phyloP scores from a whole-genome alignment of 2,888 invertebrate species.

The Taenaris catops region DNA sequence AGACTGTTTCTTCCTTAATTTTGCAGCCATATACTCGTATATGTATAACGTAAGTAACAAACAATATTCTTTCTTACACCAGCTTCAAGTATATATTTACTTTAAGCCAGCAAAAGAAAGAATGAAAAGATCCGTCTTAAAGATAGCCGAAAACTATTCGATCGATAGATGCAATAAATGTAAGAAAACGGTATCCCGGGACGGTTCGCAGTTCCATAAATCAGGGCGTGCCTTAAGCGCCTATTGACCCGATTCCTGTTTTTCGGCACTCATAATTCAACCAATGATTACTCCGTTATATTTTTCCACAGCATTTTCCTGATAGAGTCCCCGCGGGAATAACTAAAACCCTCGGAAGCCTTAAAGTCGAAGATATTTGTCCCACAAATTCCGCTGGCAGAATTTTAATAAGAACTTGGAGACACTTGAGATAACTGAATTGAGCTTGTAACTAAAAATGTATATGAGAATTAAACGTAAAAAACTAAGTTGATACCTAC shows the following conservation, averaged over 20 bases:
- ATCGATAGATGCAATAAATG: constrained; percentile 19
- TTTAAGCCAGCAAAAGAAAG: no score
- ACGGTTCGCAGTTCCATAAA: constrained; percentile 30
- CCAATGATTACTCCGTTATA: constrained; percentile 32
- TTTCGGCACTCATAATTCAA: constrained; percentile 40
- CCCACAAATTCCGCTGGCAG: constrained; percentile 24
- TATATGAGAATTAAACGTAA: no score
- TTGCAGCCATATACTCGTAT: no score
- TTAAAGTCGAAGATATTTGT: constrained; percentile 25
- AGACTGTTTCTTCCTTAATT: no score
- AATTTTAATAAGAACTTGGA: constrained; percentile 27
- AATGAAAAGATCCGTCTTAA: no score
- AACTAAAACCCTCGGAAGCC: constrained; percentile 21
- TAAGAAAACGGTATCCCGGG: constrained; percentile 21
- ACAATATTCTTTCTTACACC: no score
- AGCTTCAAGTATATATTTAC: no score
- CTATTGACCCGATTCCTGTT: constrained; percentile 41
- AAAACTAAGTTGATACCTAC: no score
- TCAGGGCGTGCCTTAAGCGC: constrained; percentile 38
- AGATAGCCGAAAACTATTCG: neutral
- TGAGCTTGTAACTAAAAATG: constrained; percentile 10
- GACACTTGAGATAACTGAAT: constrained; percentile 22
- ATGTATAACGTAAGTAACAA: no score
- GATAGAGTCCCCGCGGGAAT: constrained; percentile 20
- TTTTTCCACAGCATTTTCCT: constrained; percentile 26